These are phyloP conservation scores for Corticium candelabrum DNA, from an alignment of 37 sponge, comb jelly and placozoan species.

Conservation along the genomic window DNA sequence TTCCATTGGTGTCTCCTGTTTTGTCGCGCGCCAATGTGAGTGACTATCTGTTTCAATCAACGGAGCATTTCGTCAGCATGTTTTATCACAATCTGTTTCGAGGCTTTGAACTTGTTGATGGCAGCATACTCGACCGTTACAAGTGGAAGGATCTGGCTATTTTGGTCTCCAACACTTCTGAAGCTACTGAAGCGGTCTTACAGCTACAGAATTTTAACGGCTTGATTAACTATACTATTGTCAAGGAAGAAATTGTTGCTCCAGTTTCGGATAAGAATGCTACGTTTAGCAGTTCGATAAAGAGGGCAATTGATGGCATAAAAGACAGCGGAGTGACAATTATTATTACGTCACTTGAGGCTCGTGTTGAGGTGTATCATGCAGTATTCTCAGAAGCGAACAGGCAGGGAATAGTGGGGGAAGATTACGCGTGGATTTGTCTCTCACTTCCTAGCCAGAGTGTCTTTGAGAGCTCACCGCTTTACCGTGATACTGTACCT, in stretches of 20 bases:
- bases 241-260: background rate
- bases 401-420: background rate
- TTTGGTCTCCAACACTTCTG: background rate
- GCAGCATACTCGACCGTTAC: background rate
- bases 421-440: background rate
- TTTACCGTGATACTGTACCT: too few relatives aligned
- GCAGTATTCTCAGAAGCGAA: background rate
- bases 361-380: background rate
- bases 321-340: background rate
- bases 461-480: too few relatives aligned
- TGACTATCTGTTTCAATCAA: background rate
- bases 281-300: background rate
- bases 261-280: background rate
- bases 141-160: background rate
- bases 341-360: background rate
- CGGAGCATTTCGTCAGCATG: background rate
- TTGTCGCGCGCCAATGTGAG: background rate
- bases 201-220: background rate
- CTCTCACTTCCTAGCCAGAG: background rate
- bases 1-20: background rate
- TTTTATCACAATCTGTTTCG: background rate
- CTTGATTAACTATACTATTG: background rate
- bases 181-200: background rate
- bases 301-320: background rate
- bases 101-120: background rate